Conservation (phyloP, 2,797 vertebrate species). For the Taeniopygia guttata region DNA sequence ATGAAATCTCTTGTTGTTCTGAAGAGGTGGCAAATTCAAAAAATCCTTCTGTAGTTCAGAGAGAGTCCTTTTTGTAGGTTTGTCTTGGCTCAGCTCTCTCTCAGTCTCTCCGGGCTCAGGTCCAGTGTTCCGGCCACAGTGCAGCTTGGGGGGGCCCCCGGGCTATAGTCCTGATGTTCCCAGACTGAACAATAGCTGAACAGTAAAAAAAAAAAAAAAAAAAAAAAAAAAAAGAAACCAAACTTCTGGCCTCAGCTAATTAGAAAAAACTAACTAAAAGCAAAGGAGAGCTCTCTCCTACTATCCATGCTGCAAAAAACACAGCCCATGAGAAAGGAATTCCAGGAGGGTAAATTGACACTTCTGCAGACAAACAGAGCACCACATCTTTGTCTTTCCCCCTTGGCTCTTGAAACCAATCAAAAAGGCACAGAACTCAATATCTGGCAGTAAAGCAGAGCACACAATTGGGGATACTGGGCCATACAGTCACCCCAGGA, state of each 20-base stretch:
- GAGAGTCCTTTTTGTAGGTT: rapidly evolving
- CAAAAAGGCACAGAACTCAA: not conserved
- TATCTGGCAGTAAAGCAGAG: not conserved
- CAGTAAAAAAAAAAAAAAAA: not conserved
- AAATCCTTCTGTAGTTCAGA: not conserved
- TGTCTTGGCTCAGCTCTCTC: not conserved
- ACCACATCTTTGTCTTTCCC: rapidly evolving
- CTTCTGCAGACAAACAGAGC: not conserved
- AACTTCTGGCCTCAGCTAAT: not conserved
- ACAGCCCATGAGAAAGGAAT: not conserved
- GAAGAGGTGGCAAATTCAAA: not conserved
- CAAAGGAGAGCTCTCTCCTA: not conserved
- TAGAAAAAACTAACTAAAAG: not conserved
- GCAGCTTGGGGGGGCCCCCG: rapidly evolving
- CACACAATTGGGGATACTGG: too few species aligned
- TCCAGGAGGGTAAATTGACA: not conserved
- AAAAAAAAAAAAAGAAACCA: too few species aligned
- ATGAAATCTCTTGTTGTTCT: not conserved
- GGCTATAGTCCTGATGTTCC: not conserved
- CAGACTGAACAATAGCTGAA: not conserved
- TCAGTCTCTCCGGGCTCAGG: not conserved
- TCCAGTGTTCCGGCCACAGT: rapidly evolving
- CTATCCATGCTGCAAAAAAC: not conserved
- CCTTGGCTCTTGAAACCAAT: rapidly evolving
- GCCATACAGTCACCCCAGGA: not conserved